These are phyloP conservation scores for Tapirus terrestris DNA, from an alignment of 2,113 vertebrate species.

Conservation along the genomic window DNA sequence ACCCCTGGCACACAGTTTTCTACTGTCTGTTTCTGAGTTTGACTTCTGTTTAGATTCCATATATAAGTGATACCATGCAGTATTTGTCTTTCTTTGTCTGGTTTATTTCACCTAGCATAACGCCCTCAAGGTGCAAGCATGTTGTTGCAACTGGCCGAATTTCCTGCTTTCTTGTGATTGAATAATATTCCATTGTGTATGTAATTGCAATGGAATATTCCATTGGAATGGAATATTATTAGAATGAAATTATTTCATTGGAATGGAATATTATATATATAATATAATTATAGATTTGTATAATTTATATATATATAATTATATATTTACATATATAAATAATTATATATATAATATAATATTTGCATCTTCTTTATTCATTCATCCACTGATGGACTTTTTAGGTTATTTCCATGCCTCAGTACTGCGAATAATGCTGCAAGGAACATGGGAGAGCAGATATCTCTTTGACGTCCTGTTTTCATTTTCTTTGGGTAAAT, in stretches of 20 bases:
- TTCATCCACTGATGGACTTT: not conserved
- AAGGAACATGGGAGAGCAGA: not conserved
- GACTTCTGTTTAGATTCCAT: not conserved
- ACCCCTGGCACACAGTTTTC: not conserved
- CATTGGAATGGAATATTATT: too few species aligned
- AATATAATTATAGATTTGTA: too few species aligned
- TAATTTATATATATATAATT: too few species aligned
- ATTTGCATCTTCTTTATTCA: not conserved
- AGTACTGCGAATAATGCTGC: not conserved
- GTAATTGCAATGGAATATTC: too few species aligned
- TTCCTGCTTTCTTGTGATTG: not conserved
- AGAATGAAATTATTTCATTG: too few species aligned
- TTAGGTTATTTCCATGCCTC: not conserved
- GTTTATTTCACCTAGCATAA: not conserved
- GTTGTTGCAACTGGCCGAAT: not conserved
- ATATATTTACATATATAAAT: too few species aligned
- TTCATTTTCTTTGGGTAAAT: not conserved
- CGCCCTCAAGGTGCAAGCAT: not conserved
- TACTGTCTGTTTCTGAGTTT: not conserved
- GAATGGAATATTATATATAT: too few species aligned
- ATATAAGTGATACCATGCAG: not conserved
- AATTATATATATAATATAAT: too few species aligned
- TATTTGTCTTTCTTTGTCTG: not conserved
- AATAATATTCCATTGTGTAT: not conserved
- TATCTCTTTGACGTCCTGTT: not conserved